These are phyloP conservation scores for Antigone vipio DNA, from an alignment of 2,113 vertebrate species.

Conservation along the genomic window DNA sequence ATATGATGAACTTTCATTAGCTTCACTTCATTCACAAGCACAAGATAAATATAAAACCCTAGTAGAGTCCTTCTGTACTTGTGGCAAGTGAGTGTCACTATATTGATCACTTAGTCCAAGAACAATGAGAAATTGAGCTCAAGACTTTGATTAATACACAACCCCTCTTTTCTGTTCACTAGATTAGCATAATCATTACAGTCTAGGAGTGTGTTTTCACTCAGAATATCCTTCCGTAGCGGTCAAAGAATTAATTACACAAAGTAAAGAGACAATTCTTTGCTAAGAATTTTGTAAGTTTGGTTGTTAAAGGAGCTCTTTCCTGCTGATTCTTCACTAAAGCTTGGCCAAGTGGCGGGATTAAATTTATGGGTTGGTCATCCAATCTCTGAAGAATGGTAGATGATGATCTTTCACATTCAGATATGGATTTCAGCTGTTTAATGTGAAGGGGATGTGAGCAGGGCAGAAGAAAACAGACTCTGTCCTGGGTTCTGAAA, in stretches of 20 bases:
- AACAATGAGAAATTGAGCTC: conserved; percentile 9
- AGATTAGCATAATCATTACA: conserved; percentile 50
- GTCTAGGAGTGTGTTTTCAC: background rate
- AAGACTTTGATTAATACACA: conserved; percentile 40
- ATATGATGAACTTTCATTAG: background rate
- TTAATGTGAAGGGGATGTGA: background rate
- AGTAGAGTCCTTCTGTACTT: background rate
- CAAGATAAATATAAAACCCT: background rate
- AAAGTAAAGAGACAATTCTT: background rate
- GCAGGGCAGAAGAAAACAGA: background rate
- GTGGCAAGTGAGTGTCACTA: background rate
- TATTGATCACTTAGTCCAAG: conserved; percentile 8
- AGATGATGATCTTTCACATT: background rate
- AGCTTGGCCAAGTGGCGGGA: background rate
- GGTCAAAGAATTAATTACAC: conserved; percentile 35
- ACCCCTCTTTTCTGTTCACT: background rate
- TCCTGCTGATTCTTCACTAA: background rate
- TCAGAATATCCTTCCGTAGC: background rate
- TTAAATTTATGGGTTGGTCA: background rate
- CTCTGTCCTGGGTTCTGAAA: background rate
- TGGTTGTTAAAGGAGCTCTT: background rate
- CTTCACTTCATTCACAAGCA: background rate
- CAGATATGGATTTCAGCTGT: background rate
- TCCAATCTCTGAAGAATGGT: background rate
- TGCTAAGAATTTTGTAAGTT: background rate